Conservation (phyloP, 1,140 invertebrate species). For the Lucilia cuprina region DNA sequence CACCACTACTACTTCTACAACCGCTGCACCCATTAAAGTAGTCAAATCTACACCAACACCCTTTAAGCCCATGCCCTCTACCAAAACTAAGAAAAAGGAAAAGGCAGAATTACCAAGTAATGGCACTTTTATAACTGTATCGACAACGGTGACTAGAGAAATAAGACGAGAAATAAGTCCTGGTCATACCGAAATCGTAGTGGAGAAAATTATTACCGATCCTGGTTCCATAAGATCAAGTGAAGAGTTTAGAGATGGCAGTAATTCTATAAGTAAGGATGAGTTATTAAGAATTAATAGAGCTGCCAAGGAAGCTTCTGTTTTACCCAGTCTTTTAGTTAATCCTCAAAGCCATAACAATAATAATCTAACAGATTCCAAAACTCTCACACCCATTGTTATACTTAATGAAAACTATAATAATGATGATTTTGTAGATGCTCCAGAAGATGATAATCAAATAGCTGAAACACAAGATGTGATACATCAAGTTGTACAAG, state of each 20-base stretch:
- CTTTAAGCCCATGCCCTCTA: slow-evolving; percentile 31
- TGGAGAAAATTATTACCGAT: slow-evolving; percentile 46
- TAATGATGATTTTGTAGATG: slow-evolving; percentile 32
- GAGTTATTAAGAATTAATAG: slow-evolving; percentile 55
- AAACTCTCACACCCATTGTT: slow-evolving; percentile 46
- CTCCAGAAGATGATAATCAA: slow-evolving; percentile 49
- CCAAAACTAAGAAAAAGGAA: slow-evolving; percentile 42
- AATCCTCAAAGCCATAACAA: slow-evolving; percentile 44
- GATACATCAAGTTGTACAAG: slow-evolving; percentile 45
- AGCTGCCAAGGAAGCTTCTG: slow-evolving; percentile 50
- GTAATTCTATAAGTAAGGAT: slow-evolving; percentile 51
- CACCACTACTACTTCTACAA: not conserved
- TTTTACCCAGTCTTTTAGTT: slow-evolving; percentile 53
- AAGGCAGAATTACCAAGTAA: slow-evolving; percentile 13
- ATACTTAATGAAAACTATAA: slow-evolving; percentile 48
- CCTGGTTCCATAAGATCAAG: not conserved
- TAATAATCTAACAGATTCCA: not conserved
- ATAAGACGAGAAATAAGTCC: slow-evolving; percentile 51
- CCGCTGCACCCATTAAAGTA: not conserved
- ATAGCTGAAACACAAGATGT: slow-evolving; percentile 51
- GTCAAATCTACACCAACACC: not conserved
- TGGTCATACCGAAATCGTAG: slow-evolving; percentile 55
- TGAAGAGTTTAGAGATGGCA: slow-evolving; percentile 47
- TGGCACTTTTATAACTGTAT: slow-evolving; percentile 39
- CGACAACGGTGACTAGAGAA: slow-evolving; percentile 51